Evolutionary conservation across 2,797 vertebrate species (phyloP), one percentile per base, ranked within the genome.

Genomic region (Sebastes steindachneri): DNA sequence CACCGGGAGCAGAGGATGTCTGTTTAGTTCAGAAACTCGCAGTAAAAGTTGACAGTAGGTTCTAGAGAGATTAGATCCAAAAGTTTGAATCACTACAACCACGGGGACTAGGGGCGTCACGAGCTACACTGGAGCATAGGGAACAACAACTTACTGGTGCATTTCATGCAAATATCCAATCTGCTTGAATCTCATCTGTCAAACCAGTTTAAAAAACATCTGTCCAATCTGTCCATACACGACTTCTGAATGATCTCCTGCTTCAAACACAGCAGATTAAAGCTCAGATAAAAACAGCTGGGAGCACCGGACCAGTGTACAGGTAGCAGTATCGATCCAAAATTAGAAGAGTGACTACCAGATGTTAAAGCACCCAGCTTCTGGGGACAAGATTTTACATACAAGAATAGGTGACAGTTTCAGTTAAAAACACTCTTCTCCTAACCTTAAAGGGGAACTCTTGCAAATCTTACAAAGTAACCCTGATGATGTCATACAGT

Each of bases 121-220:
- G 7, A 37, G 35, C 35, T 37, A 37, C 35, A 37, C 35, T 37
- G 35, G 35, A 37, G 35, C 35, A 37, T 14, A 14, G 35, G 35
- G 35, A 37, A 37, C 0, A 0, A 37, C 35, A 37, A 37, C 12
- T 37, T 0, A 62, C 69, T 15, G 58, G 15, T 21, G 55, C 26
- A 15, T 19, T 57, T 26, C 51, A 86, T 82, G 84, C 76, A 86
- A 82, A 89, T 72, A 28, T 58, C 2, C 41, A 67, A 62, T 60
- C 26, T 58, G 70, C 12, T 41, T 11, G 19, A 65, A 25, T 45
- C 33, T 68, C 37, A 45, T 75, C 29, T 53, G 35, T 66, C 26
- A 65, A 41, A 64, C 14, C 8, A 48, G 57, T 15, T 5, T 1
- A 23, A 35, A 62, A 58, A n/a, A 12, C 12, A 6, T 1, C 3